phyloP scores from a whole-genome alignment of 2,797 vertebrate genomes.

The Pantherophis vulpinus region DNA sequence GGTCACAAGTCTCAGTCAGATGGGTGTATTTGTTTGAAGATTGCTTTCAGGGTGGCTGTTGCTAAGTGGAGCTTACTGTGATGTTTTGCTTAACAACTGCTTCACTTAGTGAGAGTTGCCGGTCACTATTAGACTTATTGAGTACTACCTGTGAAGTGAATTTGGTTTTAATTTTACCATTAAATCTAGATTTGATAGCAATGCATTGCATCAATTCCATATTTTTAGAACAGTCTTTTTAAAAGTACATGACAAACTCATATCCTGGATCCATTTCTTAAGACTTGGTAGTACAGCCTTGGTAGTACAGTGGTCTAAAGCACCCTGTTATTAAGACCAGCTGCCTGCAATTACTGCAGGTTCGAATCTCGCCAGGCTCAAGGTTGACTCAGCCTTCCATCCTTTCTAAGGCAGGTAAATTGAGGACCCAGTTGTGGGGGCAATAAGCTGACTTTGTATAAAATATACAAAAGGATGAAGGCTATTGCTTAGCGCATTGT shows the following conservation, averaged over 20 bases:
- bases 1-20: background rate
- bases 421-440: too few species aligned
- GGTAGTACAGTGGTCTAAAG: too few species aligned
- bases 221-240: background rate
- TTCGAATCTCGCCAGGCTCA: too few species aligned
- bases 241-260: background rate
- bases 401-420: too few species aligned
- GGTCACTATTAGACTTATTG: background rate
- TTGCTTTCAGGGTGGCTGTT: background rate
- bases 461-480: too few species aligned
- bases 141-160: background rate
- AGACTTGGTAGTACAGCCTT: background rate
- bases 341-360: too few species aligned
- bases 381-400: too few species aligned
- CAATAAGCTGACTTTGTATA: too few species aligned
- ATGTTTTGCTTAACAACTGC: background rate
- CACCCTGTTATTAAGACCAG: too few species aligned
- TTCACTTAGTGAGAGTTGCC: background rate
- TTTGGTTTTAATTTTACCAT: background rate
- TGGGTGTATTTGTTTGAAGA: background rate
- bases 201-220: background rate
- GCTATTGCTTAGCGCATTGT: too few species aligned
- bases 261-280: background rate
- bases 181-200: background rate
- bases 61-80: background rate